A percentile compares a stretch with the other conserved stretches of the same genome.
Conservation (phyloP, 2,888 invertebrate species). For the Hirtodrosophila histrioides region DNA sequence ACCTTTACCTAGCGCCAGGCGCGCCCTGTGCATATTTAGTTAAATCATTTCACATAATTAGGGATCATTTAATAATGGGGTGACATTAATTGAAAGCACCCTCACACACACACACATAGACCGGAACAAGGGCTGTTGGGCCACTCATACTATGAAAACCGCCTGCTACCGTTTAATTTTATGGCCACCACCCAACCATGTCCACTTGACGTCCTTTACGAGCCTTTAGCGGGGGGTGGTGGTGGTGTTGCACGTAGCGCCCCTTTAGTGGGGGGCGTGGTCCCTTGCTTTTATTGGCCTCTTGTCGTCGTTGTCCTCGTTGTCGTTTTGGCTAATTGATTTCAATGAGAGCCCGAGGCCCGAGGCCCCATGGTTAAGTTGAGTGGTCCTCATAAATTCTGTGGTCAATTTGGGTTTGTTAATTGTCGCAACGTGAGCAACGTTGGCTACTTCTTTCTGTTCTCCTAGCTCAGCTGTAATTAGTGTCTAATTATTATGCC, state of each 20-base stretch:
- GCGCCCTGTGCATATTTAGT: slow-evolving; percentile 72
- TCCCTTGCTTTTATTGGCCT: slow-evolving; percentile 79
- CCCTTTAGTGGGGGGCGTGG: slow-evolving; percentile 51
- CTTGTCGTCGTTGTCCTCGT: slow-evolving; percentile 42
- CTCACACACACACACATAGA: slow-evolving; percentile 36
- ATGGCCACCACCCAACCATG: slow-evolving; percentile 64
- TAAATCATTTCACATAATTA: slow-evolving; percentile 85
- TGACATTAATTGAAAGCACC: slow-evolving; percentile 84
- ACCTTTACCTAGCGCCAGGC: slow-evolving; percentile 50
- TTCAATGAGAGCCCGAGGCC: slow-evolving; percentile 65
- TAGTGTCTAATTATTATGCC: slow-evolving; percentile 69
- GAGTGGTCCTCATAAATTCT: slow-evolving; percentile 74
- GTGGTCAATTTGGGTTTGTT: slow-evolving; percentile 82
- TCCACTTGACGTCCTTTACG: slow-evolving; percentile 74
- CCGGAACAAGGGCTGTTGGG: slow-evolving; percentile 32
- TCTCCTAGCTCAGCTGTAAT: slow-evolving; percentile 49
- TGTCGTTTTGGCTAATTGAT: slow-evolving; percentile 74
- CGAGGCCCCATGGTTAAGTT: slow-evolving; percentile 38
- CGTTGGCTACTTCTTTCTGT: slow-evolving; percentile 25
- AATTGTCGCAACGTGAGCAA: slow-evolving; percentile 74
- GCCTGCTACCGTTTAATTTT: slow-evolving; percentile 71
- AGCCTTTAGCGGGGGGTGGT: slow-evolving; percentile 37
- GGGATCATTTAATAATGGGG: slow-evolving; percentile 85
- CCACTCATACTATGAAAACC: slow-evolving; percentile 17
- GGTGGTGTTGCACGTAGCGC: slow-evolving; percentile 30